Conservation (phyloP, 2,113 vertebrate genomes). For the Arenaria interpres region DNA sequence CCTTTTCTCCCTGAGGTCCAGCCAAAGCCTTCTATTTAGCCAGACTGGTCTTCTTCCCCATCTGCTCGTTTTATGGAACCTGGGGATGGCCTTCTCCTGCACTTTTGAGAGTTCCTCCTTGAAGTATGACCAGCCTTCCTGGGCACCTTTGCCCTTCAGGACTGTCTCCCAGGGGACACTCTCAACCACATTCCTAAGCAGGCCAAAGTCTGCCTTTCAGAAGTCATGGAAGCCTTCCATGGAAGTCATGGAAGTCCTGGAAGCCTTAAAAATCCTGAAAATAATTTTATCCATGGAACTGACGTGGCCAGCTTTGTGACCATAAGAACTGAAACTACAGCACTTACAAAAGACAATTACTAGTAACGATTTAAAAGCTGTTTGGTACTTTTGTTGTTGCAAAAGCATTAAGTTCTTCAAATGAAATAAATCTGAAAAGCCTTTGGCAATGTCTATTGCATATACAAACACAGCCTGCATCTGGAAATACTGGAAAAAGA, state of each 20-base stretch:
- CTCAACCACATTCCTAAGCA: too few relatives aligned
- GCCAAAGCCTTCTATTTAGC: too few relatives aligned
- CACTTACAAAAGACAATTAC: not conserved
- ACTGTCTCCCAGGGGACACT: too few relatives aligned
- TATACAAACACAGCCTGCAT: not conserved
- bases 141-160: too few relatives aligned
- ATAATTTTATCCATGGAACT: not conserved
- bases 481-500: not conserved
- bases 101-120: too few relatives aligned
- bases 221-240: too few relatives aligned
- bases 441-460: not conserved
- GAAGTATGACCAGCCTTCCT: too few relatives aligned
- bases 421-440: not conserved
- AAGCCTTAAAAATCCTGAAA: not conserved
- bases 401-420: not conserved
- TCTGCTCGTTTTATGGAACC: too few relatives aligned
- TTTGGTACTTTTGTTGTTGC: not conserved
- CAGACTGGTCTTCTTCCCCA: too few relatives aligned
- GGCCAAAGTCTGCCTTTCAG: too few relatives aligned
- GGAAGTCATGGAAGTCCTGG: not conserved
- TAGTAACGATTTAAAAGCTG: not conserved
- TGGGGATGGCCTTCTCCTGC: too few relatives aligned
- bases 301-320: not conserved
- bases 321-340: not conserved
- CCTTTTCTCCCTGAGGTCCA: too few relatives aligned